Conservation (phyloP, 2,113 vertebrate species). For the Nerophis lumbriciformis region DNA sequence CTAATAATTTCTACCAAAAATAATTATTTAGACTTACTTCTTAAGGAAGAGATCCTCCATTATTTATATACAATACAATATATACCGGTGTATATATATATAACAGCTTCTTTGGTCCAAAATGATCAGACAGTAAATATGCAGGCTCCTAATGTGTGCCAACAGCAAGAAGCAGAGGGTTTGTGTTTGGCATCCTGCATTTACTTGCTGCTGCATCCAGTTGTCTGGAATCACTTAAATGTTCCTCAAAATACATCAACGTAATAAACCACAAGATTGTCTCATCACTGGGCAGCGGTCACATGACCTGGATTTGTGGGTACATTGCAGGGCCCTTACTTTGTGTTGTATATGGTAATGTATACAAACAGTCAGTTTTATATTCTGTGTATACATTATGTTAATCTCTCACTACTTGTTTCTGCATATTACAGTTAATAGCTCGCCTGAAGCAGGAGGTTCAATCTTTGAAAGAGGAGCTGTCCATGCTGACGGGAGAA, state of each 20-base stretch:
- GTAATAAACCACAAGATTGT: conserved; percentile 34
- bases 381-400: background rate
- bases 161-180: conserved; percentile 27
- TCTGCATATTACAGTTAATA: conserved; percentile 75
- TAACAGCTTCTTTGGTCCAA: background rate
- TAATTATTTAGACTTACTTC: conserved; percentile 15
- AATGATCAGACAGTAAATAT: conserved; percentile 5
- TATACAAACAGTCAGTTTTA: background rate
- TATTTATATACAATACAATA: conserved; percentile 13
- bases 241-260: conserved; percentile 36
- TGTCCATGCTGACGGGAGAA: conserved; percentile 80
- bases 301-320: background rate
- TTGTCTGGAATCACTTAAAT: conserved; percentile 47
- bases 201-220: conserved; percentile 31
- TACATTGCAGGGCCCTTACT: conserved; percentile 4
- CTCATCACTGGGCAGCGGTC: conserved; percentile 30
- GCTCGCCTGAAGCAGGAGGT: conserved; percentile 81
- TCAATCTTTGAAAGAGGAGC: conserved; percentile 82
- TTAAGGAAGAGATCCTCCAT: background rate
- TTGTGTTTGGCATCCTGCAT: conserved; percentile 40
- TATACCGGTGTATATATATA: background rate
- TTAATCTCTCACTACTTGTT: conserved; percentile 2
- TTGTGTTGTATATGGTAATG: conserved; percentile 1
- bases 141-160: conserved; percentile 23
- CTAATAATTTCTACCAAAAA: conserved; percentile 16